phyloP scores from a whole-genome alignment of 2,888 invertebrate genomes.

The Aspidapion aeneum region DNA sequence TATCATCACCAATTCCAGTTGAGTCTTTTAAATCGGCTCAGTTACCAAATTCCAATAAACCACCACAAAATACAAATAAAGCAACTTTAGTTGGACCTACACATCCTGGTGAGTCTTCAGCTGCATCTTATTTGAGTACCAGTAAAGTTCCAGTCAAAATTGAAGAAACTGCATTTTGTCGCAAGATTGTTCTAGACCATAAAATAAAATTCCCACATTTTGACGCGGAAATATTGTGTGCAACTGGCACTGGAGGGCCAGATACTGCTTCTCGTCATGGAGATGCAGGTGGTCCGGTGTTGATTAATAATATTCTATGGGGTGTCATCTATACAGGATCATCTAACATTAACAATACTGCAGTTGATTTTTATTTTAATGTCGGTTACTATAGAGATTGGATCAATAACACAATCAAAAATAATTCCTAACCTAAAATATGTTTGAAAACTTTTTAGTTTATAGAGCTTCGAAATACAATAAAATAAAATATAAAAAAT shows the following conservation, averaged over 20 bases:
- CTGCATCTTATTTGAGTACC: too few relatives aligned
- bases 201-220: too few relatives aligned
- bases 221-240: not conserved
- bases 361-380: not conserved
- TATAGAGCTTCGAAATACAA: too few relatives aligned
- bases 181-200: too few relatives aligned
- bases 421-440: not conserved
- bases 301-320: not conserved
- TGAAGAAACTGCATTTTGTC: too few relatives aligned
- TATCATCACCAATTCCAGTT: not conserved
- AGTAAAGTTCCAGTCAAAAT: too few relatives aligned
- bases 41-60: not conserved
- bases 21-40: not conserved
- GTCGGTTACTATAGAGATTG: not conserved
- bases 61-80: not conserved
- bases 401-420: not conserved
- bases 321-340: not conserved
- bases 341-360: not conserved
- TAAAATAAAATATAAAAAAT: too few relatives aligned
- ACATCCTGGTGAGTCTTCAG: too few relatives aligned
- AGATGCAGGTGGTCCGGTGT: not conserved
- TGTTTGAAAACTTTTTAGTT: too few relatives aligned
- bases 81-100: too few relatives aligned
- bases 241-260: not conserved
- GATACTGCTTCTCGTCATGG: not conserved